A percentile compares a stretch with the other conserved stretches of the same genome.
Evolutionary conservation across 2,113 vertebrate genomes (phyloP).

Genomic region (Prietella phreatophila): DNA sequence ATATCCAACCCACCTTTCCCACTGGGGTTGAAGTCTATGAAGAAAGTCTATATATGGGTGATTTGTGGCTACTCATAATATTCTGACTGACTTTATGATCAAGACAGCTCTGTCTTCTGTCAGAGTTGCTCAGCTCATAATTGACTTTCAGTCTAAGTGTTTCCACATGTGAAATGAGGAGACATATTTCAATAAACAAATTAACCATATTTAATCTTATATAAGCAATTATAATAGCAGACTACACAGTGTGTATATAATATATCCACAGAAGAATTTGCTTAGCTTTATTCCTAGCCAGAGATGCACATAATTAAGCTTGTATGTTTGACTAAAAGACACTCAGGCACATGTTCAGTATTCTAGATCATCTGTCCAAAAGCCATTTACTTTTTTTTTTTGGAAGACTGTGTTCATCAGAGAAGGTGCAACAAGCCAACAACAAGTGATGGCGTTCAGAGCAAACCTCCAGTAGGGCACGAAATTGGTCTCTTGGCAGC

Average conservation of each 20-base stretch:
- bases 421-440: slow-evolving; percentile 13
- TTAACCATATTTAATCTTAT: neutral
- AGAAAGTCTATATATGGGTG: neutral
- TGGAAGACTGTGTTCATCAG: slow-evolving; percentile 18
- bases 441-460: slow-evolving; percentile 25
- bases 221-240: neutral
- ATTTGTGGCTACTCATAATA: slow-evolving; percentile 4
- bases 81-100: neutral
- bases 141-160: neutral
- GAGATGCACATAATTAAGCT: neutral
- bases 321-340: slow-evolving; percentile 8
- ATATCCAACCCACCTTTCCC: neutral
- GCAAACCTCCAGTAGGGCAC: slow-evolving; percentile 39
- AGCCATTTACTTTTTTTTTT: neutral
- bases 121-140: neutral
- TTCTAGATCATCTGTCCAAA: slow-evolving; percentile 16
- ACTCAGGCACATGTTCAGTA: neutral
- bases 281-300: neutral
- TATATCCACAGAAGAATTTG: neutral
- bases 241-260: neutral
- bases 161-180: neutral
- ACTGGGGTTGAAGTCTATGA: neutral
- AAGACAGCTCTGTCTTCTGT: neutral
- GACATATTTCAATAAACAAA: neutral
- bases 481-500: slow-evolving; percentile 44